Evolutionary conservation across 2,113 vertebrate species (phyloP).

Genomic region (Vanacampus margaritifer): DNA sequence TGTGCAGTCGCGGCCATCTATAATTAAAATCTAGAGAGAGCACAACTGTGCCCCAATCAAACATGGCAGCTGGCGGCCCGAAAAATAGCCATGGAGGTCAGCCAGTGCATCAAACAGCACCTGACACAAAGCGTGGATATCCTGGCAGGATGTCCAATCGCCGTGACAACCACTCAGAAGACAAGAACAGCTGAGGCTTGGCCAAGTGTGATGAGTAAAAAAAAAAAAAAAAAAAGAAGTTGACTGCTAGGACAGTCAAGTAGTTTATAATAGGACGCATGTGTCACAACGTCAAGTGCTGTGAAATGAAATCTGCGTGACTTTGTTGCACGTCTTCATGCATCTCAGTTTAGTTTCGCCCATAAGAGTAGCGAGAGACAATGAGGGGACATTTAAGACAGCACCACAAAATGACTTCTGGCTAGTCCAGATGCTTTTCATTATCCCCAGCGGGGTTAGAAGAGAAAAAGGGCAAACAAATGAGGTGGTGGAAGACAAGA

Average conservation of each 20-base stretch:
- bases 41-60: slow-evolving; percentile 11
- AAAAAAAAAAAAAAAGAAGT: slow-evolving; percentile 8
- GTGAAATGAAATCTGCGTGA: not conserved
- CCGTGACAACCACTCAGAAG: slow-evolving; percentile 1
- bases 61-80: slow-evolving; percentile 20
- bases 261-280: slow-evolving; percentile 8
- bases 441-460: slow-evolving; percentile 54
- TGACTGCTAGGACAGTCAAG: slow-evolving; percentile 17
- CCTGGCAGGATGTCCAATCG: slow-evolving; percentile 41
- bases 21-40: not conserved
- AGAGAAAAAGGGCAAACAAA: slow-evolving; percentile 46
- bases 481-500: slow-evolving; percentile 43
- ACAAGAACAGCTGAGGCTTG: slow-evolving; percentile 39
- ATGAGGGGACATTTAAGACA: slow-evolving; percentile 19
- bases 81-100: slow-evolving; percentile 32
- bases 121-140: slow-evolving; percentile 53
- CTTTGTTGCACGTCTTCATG: slow-evolving; percentile 11
- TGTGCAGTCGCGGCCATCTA: not conserved
- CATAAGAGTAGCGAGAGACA: slow-evolving; percentile 16
- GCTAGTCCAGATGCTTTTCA: slow-evolving; percentile 57
- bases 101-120: slow-evolving; percentile 30
- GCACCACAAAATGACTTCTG: slow-evolving; percentile 3
- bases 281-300: slow-evolving; percentile 16
- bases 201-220: slow-evolving; percentile 31
- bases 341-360: not conserved